Conservation (phyloP, 2,888 invertebrate species). For the Papilio elwesi region DNA sequence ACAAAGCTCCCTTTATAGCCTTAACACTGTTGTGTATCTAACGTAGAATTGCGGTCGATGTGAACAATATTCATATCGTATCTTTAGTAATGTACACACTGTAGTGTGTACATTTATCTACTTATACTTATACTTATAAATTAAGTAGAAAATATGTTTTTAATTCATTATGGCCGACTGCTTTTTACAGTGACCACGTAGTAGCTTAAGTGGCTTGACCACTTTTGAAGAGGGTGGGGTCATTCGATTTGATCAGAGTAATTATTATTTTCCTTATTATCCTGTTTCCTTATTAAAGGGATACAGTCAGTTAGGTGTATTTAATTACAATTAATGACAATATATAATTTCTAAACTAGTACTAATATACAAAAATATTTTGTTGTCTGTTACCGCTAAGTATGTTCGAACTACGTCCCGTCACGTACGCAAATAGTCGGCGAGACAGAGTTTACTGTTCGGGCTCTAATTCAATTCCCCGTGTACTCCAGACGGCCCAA, state of each 20-base stretch:
- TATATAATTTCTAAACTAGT: neutral
- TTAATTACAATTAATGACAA: neutral
- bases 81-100: neutral
- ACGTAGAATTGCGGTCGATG: conserved; percentile 8
- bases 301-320: no score
- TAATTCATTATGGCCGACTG: no score
- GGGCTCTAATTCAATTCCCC: conserved; percentile 73
- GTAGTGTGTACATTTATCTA: neutral
- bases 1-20: conserved; percentile 33
- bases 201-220: no score
- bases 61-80: conserved; percentile 4
- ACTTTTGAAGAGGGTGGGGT: no score
- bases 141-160: no score
- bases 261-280: no score
- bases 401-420: conserved; percentile 44
- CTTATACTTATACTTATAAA: neutral
- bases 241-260: no score
- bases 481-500: conserved; percentile 73
- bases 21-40: conserved; percentile 8
- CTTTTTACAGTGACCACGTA: no score
- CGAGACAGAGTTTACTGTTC: conserved; percentile 61
- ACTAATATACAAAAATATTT: conserved; percentile 26
- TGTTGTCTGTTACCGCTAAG: conserved; percentile 29
- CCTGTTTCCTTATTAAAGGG: no score
- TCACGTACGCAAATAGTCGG: conserved; percentile 62